phyloP scores from a whole-genome alignment of 1,140 invertebrate genomes.

The Macrotrachela quadricornifera region DNA sequence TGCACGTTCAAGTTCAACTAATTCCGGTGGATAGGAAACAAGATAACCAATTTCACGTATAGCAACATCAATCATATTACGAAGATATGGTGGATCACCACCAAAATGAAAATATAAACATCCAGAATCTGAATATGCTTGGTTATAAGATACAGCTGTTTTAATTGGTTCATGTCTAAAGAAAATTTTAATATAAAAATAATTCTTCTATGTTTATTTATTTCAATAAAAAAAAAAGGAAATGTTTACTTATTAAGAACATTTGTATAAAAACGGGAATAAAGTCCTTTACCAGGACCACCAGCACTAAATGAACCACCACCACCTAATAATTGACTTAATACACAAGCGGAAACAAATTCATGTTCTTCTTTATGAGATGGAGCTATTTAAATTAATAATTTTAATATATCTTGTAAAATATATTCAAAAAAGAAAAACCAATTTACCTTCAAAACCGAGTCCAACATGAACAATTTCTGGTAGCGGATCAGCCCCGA shows the following conservation, averaged over 20 bases:
- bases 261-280: conserved; percentile 82
- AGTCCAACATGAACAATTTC: too few species aligned
- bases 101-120: conserved; percentile 8
- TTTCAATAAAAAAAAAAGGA: conserved; percentile 1
- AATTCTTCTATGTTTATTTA: too few species aligned
- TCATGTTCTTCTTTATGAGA: conserved; percentile 73
- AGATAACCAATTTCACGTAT: neutral
- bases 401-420: too few species aligned
- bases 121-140: conserved; percentile 79
- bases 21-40: conserved; percentile 18
- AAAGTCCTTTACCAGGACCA: conserved; percentile 98
- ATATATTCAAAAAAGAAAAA: too few species aligned
- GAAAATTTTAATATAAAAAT: too few species aligned
- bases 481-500: too few species aligned
- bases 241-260: conserved; percentile 62
- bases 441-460: neutral
- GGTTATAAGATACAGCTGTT: conserved; percentile 80
- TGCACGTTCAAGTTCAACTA: conserved; percentile 45
- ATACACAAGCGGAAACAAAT: conserved; percentile 81
- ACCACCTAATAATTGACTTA: conserved; percentile 97
- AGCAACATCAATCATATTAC: neutral
- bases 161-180: too few species aligned
- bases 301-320: conserved; percentile 96
- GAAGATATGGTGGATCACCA: conserved; percentile 3
- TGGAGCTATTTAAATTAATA: neutral